Percentiles rank a stretch among this genome's conserved stretches.
Evolutionary conservation across 2,797 vertebrate species (phyloP).

Genomic region (Scyliorhinus canicula): DNA sequence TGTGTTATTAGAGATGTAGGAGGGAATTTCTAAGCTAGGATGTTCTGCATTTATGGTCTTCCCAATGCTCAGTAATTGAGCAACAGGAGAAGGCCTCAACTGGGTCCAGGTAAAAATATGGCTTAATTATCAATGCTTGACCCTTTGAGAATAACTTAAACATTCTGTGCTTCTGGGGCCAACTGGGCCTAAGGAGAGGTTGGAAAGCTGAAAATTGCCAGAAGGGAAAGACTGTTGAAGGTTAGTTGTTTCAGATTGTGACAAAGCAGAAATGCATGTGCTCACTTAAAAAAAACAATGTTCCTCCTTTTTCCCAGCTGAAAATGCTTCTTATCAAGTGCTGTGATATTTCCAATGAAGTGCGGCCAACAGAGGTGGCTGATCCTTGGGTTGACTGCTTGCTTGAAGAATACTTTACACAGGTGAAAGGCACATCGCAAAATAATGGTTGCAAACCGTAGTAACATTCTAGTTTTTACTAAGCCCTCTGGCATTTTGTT

Average conservation of each 20-base stretch:
- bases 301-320: slow-evolving; percentile 60
- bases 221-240: not conserved
- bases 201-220: not conserved
- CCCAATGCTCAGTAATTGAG: not conserved
- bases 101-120: not conserved
- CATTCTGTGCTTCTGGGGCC: not conserved
- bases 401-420: slow-evolving; percentile 95
- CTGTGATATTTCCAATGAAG: slow-evolving; percentile 97
- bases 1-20: not conserved
- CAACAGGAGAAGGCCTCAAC: not conserved
- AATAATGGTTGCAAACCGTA: not conserved
- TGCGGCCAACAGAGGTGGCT: slow-evolving; percentile 87
- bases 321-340: slow-evolving; percentile 98
- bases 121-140: not conserved
- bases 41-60: not conserved
- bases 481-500: not conserved
- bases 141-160: not conserved
- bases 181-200: not conserved
- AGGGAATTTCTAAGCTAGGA: not conserved
- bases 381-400: slow-evolving; percentile 97
- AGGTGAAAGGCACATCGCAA: slow-evolving; percentile 60
- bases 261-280: not conserved
- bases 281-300: not conserved
- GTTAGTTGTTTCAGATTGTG: not conserved
- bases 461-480: not conserved